Conservation (phyloP, 1,140 invertebrate genomes). For the Trichomalopsis sarcophagae region DNA sequence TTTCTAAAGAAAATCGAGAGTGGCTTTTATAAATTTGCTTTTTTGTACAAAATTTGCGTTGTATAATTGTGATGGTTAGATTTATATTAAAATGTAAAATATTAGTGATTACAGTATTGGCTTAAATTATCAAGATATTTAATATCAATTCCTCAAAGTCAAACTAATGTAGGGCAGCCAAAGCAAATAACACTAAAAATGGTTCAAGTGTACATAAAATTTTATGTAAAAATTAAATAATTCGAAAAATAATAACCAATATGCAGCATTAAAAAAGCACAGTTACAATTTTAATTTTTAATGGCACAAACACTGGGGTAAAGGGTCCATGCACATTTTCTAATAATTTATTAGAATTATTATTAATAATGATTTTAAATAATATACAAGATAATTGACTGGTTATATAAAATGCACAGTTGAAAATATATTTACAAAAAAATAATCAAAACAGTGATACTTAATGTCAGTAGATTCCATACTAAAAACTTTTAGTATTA, state of each 20-base stretch:
- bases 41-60: constrained; percentile 40
- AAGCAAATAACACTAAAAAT: constrained; percentile 50
- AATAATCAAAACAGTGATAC: background rate
- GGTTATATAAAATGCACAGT: background rate
- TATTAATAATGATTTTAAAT: background rate
- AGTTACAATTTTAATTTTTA: constrained; percentile 53
- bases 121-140: constrained; percentile 24
- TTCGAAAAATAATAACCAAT: constrained; percentile 15
- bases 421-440: background rate
- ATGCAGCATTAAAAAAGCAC: constrained; percentile 31
- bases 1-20: constrained; percentile 41
- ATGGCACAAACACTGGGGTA: constrained; percentile 68
- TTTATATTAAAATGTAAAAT: constrained; percentile 39
- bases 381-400: background rate
- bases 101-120: constrained; percentile 19
- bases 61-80: background rate
- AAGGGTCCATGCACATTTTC: constrained; percentile 59
- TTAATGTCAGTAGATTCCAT: too few relatives aligned
- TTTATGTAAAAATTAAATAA: background rate
- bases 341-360: constrained; percentile 3
- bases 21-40: constrained; percentile 52
- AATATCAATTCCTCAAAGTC: constrained; percentile 10
- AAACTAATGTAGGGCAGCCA: constrained; percentile 47
- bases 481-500: background rate
- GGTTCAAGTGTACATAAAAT: constrained; percentile 49